Evolutionary conservation across 2,888 invertebrate genomes (phyloP).

Genomic region (Cantharis nigra): DNA sequence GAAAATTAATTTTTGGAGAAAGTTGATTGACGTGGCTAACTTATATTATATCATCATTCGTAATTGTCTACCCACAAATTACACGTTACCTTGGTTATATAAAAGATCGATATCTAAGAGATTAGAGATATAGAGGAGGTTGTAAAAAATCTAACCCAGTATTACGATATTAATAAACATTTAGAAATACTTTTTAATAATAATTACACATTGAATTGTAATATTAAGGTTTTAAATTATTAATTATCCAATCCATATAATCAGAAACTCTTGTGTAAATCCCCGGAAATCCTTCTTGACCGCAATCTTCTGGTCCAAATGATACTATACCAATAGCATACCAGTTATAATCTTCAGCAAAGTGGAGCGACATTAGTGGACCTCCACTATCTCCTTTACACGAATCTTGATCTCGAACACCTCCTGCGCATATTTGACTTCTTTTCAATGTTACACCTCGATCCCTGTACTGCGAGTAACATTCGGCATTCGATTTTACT

Average conservation of each 20-base stretch:
- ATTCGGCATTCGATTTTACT: slow-evolving; percentile 56
- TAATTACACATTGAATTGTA: too few species aligned
- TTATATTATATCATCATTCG: too few species aligned
- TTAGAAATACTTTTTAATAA: too few species aligned
- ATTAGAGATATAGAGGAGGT: too few species aligned
- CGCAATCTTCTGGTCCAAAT: slow-evolving; percentile 62
- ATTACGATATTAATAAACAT: too few species aligned
- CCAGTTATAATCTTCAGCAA: slow-evolving; percentile 51
- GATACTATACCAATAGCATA: slow-evolving; percentile 65
- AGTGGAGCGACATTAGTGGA: slow-evolving; percentile 58
- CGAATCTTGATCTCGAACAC: slow-evolving; percentile 59
- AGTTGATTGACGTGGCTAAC: too few species aligned
- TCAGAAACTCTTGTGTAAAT: slow-evolving; percentile 65
- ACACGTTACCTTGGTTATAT: too few species aligned
- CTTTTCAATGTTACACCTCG: slow-evolving; percentile 55
- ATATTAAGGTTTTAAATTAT: slow-evolving; percentile 45
- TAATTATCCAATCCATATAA: slow-evolving; percentile 64
- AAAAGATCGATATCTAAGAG: too few species aligned
- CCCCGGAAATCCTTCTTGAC: slow-evolving; percentile 61
- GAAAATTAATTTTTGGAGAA: too few species aligned
- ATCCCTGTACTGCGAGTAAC: slow-evolving; percentile 59
- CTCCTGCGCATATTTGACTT: slow-evolving; percentile 67
- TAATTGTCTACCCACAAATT: too few species aligned
- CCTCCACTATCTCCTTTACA: slow-evolving; percentile 71
- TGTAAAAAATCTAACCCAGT: too few species aligned